Conservation (phyloP, 2,888 invertebrate genomes). For the Drosophila nr. medialis region DNA sequence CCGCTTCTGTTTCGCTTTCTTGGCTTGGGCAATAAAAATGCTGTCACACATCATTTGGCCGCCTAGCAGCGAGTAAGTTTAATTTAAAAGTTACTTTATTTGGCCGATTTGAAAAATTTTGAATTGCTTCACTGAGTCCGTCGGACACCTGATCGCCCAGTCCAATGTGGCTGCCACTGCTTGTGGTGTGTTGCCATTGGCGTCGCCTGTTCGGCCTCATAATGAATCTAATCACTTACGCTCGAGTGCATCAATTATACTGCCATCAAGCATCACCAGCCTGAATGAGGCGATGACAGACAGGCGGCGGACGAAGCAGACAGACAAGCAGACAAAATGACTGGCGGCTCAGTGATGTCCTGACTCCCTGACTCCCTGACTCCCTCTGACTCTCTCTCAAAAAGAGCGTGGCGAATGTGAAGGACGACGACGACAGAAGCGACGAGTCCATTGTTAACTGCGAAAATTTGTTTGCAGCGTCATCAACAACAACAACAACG, state of each 20-base stretch:
- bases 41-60: conserved; percentile 78
- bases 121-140: conserved; percentile 19
- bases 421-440: conserved; percentile 56
- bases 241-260: conserved; percentile 85
- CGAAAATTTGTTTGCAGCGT: conserved; percentile 83
- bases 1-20: background rate
- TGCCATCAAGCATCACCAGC: conserved; percentile 77
- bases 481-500: conserved; percentile 71
- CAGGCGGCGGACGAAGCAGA: conserved; percentile 38
- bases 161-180: background rate
- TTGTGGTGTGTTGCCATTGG: conserved; percentile 22
- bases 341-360: conserved; percentile 47
- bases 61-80: conserved; percentile 7
- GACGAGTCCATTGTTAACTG: conserved; percentile 68
- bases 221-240: conserved; percentile 85
- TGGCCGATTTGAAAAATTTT: conserved; percentile 41
- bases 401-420: conserved; percentile 64
- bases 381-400: conserved; percentile 15
- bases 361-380: conserved; percentile 12
- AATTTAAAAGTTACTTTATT: conserved; percentile 32
- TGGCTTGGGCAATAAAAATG: conserved; percentile 66
- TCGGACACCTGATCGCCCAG: conserved; percentile 60
- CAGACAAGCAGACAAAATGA: conserved; percentile 68
- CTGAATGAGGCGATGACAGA: conserved; percentile 49
- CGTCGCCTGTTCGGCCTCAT: conserved; percentile 70